Evolutionary conservation across 1,140 invertebrate species (phyloP), one percentile per base, ranked within the genome.

Genomic region (Campoletis sonorensis): DNA sequence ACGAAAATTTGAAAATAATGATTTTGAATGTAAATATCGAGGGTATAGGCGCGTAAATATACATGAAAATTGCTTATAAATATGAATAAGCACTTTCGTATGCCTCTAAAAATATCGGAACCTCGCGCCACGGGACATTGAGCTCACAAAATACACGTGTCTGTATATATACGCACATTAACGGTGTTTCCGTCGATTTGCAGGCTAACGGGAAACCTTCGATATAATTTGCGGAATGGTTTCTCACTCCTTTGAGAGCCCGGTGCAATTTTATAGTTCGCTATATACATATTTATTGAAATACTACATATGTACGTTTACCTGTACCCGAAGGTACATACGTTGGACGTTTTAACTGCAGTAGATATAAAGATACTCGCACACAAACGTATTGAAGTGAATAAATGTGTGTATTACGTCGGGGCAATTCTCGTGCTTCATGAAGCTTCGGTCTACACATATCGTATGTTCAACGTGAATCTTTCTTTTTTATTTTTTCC

Each of bases 211-310:
- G 67, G 67, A 70, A 64, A 70, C 10, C 67, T 33, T 70, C 67
- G 67, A 70, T 70, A 70, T 70, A 70, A 70, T 70, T 70, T 70
- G 67, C 67, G 30, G 67, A 70, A 70, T 70, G 67, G 67, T 70
- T 70, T 70, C 67, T 70, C 67, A 70, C 67, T 70, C 67, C 1
- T 70, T 70, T 30, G 67, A 16, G 67, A 1, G 30, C 67, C 67
- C 27, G 67, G 67, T 70, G 67, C 67, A 70, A 70, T 70, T 70
- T 70, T 33, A 70, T 70, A 70, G 67, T 30, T 21, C 30, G 16
- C 30, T n/a, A 30, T 27, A 67, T 23, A 58, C 8, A 58, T 23
- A 21, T 58, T 1, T 58, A 13, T 45, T 33, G 3, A 2, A 7
- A 45, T 45, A n/a, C 7, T 45, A 45, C 13, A 45, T 45, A 45